Evolutionary conservation across 1,140 invertebrate genomes (phyloP).

Genomic region (Drosophila bocki): DNA sequence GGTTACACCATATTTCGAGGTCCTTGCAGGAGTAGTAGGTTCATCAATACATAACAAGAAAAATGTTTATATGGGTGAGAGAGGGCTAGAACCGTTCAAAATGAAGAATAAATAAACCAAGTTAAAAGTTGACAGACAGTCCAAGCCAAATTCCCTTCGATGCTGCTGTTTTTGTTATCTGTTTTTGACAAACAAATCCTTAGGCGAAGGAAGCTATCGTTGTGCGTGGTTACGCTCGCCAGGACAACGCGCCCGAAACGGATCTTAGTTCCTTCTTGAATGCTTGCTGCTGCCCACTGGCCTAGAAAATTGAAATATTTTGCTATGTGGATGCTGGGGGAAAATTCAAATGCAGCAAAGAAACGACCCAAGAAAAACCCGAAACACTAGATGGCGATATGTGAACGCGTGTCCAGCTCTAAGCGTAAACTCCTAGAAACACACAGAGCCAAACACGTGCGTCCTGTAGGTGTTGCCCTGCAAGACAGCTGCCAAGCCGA

Average conservation of each 20-base stretch:
- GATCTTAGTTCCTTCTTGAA: slow-evolving; percentile 49
- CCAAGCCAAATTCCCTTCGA: slow-evolving; percentile 30
- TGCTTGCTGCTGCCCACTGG: slow-evolving; percentile 59
- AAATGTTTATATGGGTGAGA: not conserved
- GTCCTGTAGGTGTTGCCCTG: slow-evolving; percentile 76
- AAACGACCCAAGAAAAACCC: slow-evolving; percentile 3
- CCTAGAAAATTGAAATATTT: slow-evolving; percentile 83
- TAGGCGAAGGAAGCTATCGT: slow-evolving; percentile 66
- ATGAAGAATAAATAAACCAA: slow-evolving; percentile 71
- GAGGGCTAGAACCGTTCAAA: slow-evolving; percentile 12
- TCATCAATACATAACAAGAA: slow-evolving; percentile 56
- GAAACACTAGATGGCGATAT: slow-evolving; percentile 29
- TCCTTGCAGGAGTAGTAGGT: not conserved
- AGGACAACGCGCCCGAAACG: slow-evolving; percentile 66
- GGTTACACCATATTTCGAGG: not conserved
- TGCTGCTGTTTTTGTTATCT: slow-evolving; percentile 61
- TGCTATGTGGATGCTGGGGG: slow-evolving; percentile 38
- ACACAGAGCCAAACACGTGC: slow-evolving; percentile 58
- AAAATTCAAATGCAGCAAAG: slow-evolving; percentile 26
- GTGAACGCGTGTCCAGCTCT: slow-evolving; percentile 56
- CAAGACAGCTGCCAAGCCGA: slow-evolving; percentile 68
- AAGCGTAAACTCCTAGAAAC: slow-evolving; percentile 19
- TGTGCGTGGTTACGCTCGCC: slow-evolving; percentile 79
- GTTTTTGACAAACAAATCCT: slow-evolving; percentile 82
- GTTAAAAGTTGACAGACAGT: slow-evolving; percentile 62